Evolutionary conservation across 2,113 vertebrate species (phyloP).

Genomic region (Leucoraja erinaceus): DNA sequence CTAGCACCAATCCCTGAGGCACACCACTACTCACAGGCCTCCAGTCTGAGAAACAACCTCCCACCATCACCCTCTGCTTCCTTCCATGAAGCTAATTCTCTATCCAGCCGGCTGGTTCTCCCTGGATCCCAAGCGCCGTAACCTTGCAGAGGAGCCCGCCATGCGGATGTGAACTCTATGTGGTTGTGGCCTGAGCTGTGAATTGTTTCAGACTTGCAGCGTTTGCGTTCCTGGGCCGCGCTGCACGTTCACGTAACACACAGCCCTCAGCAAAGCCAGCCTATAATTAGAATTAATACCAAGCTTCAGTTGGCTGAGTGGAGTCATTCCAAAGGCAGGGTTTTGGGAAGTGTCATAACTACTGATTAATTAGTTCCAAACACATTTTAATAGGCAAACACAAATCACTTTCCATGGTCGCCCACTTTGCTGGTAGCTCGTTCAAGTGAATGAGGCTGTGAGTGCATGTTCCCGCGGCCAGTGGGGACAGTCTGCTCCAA

Average conservation of each 20-base stretch:
- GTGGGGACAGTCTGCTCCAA: neutral
- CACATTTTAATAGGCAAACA: conserved; percentile 38
- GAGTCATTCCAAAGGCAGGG: conserved; percentile 36
- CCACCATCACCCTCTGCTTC: too few species aligned
- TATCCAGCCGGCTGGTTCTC: too few species aligned
- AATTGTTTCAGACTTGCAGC: neutral
- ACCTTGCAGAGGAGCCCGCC: too few species aligned
- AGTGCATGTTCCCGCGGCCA: conserved; percentile 13
- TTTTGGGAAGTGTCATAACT: conserved; percentile 33
- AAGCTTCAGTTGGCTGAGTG: conserved; percentile 31
- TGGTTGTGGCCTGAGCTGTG: too few species aligned
- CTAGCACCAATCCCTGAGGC: too few species aligned
- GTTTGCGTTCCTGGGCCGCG: neutral
- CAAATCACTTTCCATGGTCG: conserved; percentile 31
- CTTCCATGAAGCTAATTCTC: too few species aligned
- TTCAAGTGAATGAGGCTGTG: conserved; percentile 31
- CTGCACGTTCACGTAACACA: too few species aligned
- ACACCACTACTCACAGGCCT: too few species aligned
- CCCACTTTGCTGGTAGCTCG: conserved; percentile 30
- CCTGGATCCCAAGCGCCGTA: too few species aligned
- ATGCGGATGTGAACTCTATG: too few species aligned
- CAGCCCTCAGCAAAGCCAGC: neutral
- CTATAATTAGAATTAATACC: conserved; percentile 37
- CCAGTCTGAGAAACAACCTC: too few species aligned
- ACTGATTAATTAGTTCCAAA: conserved; percentile 38